These are phyloP conservation scores for Eilema depressum DNA, from an alignment of 2,888 invertebrate species.

Conservation along the genomic window DNA sequence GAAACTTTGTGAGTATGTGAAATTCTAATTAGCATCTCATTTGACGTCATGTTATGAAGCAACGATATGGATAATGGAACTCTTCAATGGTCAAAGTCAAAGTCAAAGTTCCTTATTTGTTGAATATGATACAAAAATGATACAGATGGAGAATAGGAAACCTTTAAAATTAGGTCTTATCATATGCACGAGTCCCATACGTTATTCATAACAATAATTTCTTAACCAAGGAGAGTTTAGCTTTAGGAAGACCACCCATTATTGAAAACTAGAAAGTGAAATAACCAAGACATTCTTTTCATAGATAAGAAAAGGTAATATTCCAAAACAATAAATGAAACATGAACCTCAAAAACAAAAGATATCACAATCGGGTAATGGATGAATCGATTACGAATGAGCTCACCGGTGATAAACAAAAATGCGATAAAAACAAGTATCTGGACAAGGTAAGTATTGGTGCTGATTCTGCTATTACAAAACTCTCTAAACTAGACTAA, in stretches of 20 bases:
- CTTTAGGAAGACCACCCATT: neutral
- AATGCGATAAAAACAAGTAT: constrained; percentile 58
- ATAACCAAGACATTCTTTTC: neutral
- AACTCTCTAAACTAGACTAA: neutral
- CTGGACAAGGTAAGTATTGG: constrained; percentile 25
- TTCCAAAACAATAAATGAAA: constrained; percentile 7
- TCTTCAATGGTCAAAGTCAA: neutral
- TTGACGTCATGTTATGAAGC: neutral
- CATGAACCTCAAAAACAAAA: constrained; percentile 32
- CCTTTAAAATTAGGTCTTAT: neutral
- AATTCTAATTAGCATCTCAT: neutral
- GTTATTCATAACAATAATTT: too few relatives aligned
- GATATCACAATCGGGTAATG: constrained; percentile 55
- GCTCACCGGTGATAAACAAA: constrained; percentile 58
- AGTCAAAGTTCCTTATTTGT: too few relatives aligned
- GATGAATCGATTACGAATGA: constrained; percentile 59
- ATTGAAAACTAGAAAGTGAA: neutral
- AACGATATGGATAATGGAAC: neutral
- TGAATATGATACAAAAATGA: too few relatives aligned
- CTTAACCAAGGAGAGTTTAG: neutral
- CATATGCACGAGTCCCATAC: neutral
- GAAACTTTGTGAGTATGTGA: neutral
- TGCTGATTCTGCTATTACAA: neutral
- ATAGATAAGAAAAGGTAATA: constrained; percentile 8
- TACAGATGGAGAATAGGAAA: neutral